phyloP scores from a whole-genome alignment of 2,888 invertebrate genomes.

The Heteromyza rotundicornis region DNA sequence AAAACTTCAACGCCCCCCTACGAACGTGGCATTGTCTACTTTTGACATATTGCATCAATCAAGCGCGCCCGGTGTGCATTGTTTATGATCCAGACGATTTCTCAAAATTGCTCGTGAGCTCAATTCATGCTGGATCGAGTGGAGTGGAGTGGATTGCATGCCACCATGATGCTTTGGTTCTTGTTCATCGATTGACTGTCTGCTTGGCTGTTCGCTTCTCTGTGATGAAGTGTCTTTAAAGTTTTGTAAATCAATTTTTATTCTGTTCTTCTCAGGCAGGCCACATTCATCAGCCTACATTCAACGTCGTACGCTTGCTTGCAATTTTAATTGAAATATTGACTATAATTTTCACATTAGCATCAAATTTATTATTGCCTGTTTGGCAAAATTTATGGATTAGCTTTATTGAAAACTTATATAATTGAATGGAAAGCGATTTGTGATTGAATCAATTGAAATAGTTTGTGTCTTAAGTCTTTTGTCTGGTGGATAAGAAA shows the following conservation, averaged over 20 bases:
- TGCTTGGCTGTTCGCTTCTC: not conserved
- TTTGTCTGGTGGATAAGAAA: too few species aligned
- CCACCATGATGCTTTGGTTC: not conserved
- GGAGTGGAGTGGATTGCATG: not conserved
- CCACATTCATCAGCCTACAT: slow-evolving; percentile 6
- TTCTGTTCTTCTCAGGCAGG: not conserved
- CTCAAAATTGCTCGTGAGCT: not conserved
- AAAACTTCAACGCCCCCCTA: too few species aligned
- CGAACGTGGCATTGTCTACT: not conserved
- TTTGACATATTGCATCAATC: slow-evolving; percentile 5
- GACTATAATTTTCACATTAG: slow-evolving; percentile 17
- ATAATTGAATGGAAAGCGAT: too few species aligned
- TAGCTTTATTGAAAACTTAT: not conserved
- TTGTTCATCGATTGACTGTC: too few species aligned
- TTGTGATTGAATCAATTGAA: too few species aligned
- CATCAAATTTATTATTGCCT: slow-evolving; percentile 11
- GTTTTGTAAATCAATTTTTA: slow-evolving; percentile 8
- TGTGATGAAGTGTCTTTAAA: not conserved
- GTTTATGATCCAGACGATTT: not conserved
- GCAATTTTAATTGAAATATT: slow-evolving; percentile 15
- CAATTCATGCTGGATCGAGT: not conserved
- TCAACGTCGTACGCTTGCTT: not conserved
- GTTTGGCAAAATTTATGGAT: not conserved
- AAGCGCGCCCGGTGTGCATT: not conserved
- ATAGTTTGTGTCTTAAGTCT: too few species aligned